Evolutionary conservation across 1,140 invertebrate genomes (phyloP).

Genomic region (Trichoplusia ni): DNA sequence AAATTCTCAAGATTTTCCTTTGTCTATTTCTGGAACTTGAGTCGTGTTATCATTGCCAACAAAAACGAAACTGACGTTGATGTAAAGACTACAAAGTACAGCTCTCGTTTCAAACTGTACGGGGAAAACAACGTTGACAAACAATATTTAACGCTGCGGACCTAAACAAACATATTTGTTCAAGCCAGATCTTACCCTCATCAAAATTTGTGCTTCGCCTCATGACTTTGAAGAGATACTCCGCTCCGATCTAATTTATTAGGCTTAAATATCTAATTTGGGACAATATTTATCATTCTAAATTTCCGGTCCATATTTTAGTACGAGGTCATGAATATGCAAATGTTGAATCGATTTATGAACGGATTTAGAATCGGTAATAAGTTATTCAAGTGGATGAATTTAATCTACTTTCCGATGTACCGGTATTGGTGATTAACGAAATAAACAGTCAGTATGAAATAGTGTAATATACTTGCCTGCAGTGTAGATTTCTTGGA

Average conservation of each 20-base stretch:
- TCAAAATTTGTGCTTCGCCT: conserved; percentile 11
- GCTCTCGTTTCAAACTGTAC: neutral
- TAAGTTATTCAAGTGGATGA: too few relatives aligned
- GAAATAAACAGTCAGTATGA: too few relatives aligned
- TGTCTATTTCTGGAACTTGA: too few relatives aligned
- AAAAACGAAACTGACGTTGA: conserved; percentile 4
- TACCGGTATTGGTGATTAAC: too few relatives aligned
- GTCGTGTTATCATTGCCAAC: conserved; percentile 2
- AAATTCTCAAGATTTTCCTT: too few relatives aligned
- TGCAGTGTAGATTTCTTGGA: conserved; percentile 93
- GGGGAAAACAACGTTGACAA: conserved; percentile 27
- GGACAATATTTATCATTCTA: too few relatives aligned
- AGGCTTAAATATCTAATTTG: conserved; percentile 1
- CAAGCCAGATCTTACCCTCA: conserved; percentile 1
- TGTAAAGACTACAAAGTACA: conserved; percentile 24
- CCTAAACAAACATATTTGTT: conserved; percentile 39
- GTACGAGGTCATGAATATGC: too few relatives aligned
- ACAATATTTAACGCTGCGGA: conserved; percentile 12
- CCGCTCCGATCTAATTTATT: conserved; percentile 5
- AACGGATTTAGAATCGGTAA: too few relatives aligned
- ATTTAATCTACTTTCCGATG: too few relatives aligned
- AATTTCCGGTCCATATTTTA: too few relatives aligned
- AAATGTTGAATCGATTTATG: too few relatives aligned
- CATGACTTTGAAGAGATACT: conserved; percentile 10
- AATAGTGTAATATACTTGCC: conserved; percentile 45